Evolutionary conservation across 2,113 vertebrate genomes (phyloP), one percentile per base, ranked within the genome.

Genomic region (Anhinga anhinga): DNA sequence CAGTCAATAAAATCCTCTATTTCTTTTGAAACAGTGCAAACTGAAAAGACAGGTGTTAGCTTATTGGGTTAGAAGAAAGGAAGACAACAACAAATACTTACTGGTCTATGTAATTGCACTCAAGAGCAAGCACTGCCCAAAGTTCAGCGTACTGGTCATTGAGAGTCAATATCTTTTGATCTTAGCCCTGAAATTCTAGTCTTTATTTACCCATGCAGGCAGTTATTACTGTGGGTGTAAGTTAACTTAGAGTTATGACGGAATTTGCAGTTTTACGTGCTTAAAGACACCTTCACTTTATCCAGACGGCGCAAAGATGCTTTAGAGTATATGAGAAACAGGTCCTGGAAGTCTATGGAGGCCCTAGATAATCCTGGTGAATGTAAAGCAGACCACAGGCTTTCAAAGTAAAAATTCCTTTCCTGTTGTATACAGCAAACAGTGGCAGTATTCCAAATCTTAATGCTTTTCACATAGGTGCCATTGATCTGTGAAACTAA

Each of bases 401-500:
- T 94, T 77, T 73, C 63, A 77, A 83, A 92, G 62, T 80, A 82
- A 81, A 82, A 90, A 59, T 50, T 67, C 34, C 49, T 72, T 87
- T 88, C 67, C 82, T 78, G 38, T 83, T 93, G 53, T 88, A 19
- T 78, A 63, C 53, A 93, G 85, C 58, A 80, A 77, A 65, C 19
- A 88, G 92, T 65, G 72, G 59, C 85, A 92, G 83, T 72, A 79
- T 87, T 92, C 78, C 73, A 86, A 83, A 87, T 95, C 84, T 95
- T 81, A 88, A 80, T 95, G 63, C 90, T 96, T 73, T 89, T 81
- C 96, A 96, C 56, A 20, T 96, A 99, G 99, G 98, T 99, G 91
- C 98, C 98, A 93, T 97, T 98, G 66, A 99, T 99, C 94, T 98
- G 98, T 72, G 99, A 99, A 97, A 99, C 99, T 66, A 99, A 99